Conservation (phyloP, 2,888 invertebrate genomes). For the Cosmopolites sordidus region DNA sequence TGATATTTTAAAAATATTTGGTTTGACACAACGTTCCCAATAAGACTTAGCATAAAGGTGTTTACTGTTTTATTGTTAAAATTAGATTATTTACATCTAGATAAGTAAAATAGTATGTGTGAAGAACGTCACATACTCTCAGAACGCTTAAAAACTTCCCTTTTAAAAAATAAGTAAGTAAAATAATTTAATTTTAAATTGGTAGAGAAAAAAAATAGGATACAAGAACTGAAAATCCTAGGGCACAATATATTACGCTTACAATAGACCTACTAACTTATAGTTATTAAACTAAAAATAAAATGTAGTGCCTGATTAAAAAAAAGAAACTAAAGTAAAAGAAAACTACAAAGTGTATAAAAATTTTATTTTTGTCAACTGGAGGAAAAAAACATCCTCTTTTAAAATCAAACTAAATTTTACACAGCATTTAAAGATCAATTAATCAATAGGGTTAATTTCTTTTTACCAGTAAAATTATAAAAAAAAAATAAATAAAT, state of each 20-base stretch:
- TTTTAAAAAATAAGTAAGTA: conserved; percentile 3
- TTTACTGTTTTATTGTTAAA: neutral
- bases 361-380: conserved; percentile 3
- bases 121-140: neutral
- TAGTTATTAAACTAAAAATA: conserved; percentile 16
- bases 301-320: conserved; percentile 19
- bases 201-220: conserved; percentile 18
- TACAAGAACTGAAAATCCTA: conserved; percentile 31
- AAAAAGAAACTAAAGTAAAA: conserved; percentile 4
- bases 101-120: neutral
- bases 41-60: neutral
- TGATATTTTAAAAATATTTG: too few species aligned
- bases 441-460: too few species aligned
- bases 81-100: neutral
- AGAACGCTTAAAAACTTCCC: conserved; percentile 9
- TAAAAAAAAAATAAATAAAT: too few species aligned
- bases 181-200: conserved; percentile 10
- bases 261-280: conserved; percentile 26
- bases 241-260: conserved; percentile 45
- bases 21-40: neutral
- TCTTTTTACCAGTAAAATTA: too few species aligned
- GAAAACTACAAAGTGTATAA: conserved; percentile 5
- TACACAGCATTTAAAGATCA: too few species aligned
- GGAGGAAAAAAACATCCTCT: neutral
- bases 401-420: too few species aligned